Percentiles rank a stretch among this genome's conserved stretches.
phyloP scores from a whole-genome alignment of 2,888 invertebrate species.

The Tetragonisca angustula region DNA sequence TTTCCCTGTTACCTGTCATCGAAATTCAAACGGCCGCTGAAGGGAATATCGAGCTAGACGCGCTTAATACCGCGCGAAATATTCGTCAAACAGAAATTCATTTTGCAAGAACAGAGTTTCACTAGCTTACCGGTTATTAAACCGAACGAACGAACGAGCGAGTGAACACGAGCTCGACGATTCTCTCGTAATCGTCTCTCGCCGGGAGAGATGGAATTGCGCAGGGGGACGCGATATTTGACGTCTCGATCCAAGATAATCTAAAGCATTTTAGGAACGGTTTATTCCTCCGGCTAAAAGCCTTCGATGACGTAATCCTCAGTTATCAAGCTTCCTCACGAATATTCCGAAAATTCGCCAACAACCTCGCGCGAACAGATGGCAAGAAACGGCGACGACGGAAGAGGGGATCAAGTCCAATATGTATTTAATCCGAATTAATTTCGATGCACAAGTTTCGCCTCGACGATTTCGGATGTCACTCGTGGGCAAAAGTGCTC shows the following conservation, averaged over 20 bases:
- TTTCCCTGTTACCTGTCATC: too few species aligned
- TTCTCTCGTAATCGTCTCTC: neutral
- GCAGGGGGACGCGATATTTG: conserved; percentile 25
- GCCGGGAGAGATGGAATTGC: neutral
- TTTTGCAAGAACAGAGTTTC: neutral
- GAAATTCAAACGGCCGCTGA: too few species aligned
- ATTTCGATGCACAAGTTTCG: too few species aligned
- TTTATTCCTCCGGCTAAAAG: conserved; percentile 47
- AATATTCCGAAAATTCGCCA: conserved; percentile 30
- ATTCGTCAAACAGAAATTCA: neutral
- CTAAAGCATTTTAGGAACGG: conserved; percentile 37
- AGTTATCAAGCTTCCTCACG: conserved; percentile 29
- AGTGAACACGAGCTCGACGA: neutral
- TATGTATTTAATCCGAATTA: too few species aligned
- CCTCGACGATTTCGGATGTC: too few species aligned
- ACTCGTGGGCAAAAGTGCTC: too few species aligned
- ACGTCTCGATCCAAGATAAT: conserved; percentile 40
- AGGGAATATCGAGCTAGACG: neutral
- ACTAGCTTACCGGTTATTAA: neutral
- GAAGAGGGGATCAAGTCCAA: too few species aligned
- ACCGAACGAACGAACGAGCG: neutral
- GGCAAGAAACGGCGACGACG: too few species aligned
- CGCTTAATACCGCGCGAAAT: neutral
- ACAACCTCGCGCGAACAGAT: conserved; percentile 21
- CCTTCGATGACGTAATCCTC: conserved; percentile 37